phyloP scores from a whole-genome alignment of 2,797 vertebrate genomes.

The Pelodytes ibericus region DNA sequence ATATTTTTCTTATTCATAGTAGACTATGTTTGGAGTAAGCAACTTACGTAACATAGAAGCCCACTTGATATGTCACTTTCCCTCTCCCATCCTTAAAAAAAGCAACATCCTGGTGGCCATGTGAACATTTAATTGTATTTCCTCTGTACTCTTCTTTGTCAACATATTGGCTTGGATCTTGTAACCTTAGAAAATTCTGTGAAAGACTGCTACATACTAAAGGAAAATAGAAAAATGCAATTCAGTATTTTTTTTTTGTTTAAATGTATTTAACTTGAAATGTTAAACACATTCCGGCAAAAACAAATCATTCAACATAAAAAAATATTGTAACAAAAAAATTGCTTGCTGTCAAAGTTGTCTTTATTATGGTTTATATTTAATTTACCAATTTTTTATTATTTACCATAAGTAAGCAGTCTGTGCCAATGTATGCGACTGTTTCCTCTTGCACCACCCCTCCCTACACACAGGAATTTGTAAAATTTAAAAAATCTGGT shows the following conservation, averaged over 20 bases:
- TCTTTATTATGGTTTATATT: too few relatives aligned
- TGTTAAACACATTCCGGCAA: too few relatives aligned
- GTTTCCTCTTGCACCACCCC: too few relatives aligned
- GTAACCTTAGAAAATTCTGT: constrained; percentile 73
- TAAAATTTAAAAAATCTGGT: too few relatives aligned
- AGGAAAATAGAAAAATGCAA: constrained; percentile 80
- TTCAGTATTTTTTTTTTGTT: constrained; percentile 73
- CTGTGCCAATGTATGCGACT: too few relatives aligned
- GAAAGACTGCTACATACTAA: constrained; percentile 82
- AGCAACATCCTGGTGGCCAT: constrained; percentile 73
- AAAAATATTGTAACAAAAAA: too few relatives aligned
- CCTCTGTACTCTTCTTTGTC: constrained; percentile 74
- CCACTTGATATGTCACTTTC: constrained; percentile 73
- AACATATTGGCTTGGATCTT: constrained; percentile 70
- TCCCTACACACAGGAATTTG: too few relatives aligned
- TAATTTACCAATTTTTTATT: too few relatives aligned
- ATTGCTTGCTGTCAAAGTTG: too few relatives aligned
- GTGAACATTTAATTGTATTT: constrained; percentile 73
- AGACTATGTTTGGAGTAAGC: constrained; percentile 61
- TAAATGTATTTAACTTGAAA: constrained; percentile 69
- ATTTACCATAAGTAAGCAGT: too few relatives aligned
- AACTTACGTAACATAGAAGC: constrained; percentile 78
- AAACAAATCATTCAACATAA: too few relatives aligned
- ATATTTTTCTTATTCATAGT: constrained; percentile 48
- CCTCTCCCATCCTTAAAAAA: constrained; percentile 23